Conservation (phyloP, 2,113 vertebrate genomes). For the Cyanistes caeruleus region DNA sequence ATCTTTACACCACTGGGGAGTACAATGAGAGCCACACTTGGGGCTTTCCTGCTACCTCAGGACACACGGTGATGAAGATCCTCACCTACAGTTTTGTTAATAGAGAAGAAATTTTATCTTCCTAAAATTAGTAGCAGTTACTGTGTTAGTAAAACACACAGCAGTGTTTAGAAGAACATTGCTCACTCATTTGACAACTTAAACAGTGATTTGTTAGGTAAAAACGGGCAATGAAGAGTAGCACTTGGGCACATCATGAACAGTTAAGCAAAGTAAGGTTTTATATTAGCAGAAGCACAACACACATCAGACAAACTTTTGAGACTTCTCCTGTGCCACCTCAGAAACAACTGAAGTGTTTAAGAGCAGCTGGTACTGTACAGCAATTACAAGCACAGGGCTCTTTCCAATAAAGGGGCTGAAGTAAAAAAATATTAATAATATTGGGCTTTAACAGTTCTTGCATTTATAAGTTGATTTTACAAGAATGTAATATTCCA, state of each 20-base stretch:
- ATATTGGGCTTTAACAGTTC: not conserved
- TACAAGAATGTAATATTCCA: not conserved
- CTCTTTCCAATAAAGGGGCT: not conserved
- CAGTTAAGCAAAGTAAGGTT: not conserved
- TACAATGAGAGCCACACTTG: not conserved
- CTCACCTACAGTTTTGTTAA: not conserved
- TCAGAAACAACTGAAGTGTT: not conserved
- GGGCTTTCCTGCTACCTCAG: not conserved
- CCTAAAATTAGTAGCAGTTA: slow-evolving; percentile 44
- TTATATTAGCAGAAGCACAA: not conserved
- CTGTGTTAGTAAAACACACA: slow-evolving; percentile 34
- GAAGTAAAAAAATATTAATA: not conserved
- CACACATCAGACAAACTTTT: not conserved
- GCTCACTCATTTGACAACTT: not conserved
- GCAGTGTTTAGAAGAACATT: not conserved
- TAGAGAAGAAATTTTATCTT: not conserved
- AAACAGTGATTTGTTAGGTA: not conserved
- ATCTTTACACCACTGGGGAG: not conserved
- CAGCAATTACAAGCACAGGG: not conserved
- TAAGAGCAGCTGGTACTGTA: not conserved
- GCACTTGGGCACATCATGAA: not conserved
- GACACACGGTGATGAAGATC: not conserved
- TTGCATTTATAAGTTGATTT: not conserved
- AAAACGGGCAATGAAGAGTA: not conserved
- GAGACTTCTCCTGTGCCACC: not conserved